A percentile compares a stretch with the other conserved stretches of the same genome.
These are phyloP conservation scores for Bubo scandiacus DNA, from an alignment of 2,113 vertebrate species.

Conservation along the genomic window DNA sequence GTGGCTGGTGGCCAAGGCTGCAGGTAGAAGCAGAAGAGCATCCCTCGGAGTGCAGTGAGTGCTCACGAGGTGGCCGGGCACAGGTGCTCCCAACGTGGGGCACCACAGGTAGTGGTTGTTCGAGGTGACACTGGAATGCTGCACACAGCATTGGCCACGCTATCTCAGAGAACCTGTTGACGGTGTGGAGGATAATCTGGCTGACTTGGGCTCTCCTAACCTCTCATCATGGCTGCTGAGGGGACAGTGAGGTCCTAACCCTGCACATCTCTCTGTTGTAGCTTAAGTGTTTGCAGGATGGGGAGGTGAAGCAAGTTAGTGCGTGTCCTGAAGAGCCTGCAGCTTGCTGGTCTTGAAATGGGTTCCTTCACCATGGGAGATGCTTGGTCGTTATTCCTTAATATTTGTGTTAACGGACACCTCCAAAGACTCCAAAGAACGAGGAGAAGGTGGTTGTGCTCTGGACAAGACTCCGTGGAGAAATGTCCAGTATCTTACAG, in stretches of 20 bases:
- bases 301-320: background rate
- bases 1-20: background rate
- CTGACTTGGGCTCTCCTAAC: background rate
- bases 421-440: background rate
- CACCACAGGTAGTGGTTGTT: background rate
- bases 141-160: background rate
- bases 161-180: background rate
- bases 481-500: background rate
- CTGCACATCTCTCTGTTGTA: background rate
- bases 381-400: background rate
- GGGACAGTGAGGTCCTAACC: background rate
- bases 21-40: background rate
- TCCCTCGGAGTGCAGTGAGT: accelerated
- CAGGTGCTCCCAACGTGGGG: background rate
- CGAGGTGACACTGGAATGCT: background rate
- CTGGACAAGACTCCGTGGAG: background rate
- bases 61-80: accelerated
- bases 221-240: background rate
- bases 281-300: background rate
- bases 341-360: background rate
- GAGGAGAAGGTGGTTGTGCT: background rate
- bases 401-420: background rate
- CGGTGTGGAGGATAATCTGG: background rate
- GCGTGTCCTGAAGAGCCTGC: background rate
- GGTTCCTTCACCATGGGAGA: background rate